These are phyloP conservation scores for Acrobasis suavella DNA, from an alignment of 2,888 invertebrate genomes.

Conservation along the genomic window DNA sequence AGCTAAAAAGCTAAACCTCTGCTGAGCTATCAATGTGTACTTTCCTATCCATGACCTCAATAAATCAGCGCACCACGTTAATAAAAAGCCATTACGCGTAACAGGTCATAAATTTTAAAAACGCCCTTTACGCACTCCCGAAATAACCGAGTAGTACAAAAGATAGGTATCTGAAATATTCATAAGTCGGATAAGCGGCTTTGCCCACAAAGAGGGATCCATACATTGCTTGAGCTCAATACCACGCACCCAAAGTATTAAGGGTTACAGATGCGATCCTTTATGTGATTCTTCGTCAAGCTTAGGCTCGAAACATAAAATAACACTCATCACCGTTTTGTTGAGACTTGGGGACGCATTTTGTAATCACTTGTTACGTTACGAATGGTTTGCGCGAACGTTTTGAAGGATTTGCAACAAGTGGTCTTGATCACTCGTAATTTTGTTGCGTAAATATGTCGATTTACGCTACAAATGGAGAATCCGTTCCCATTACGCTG, in stretches of 20 bases:
- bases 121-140: slow-evolving; percentile 6
- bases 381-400: no score
- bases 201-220: slow-evolving; percentile 24
- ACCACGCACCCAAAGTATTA: neutral
- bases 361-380: no score
- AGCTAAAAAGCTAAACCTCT: neutral
- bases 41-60: neutral
- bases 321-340: no score
- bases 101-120: slow-evolving; percentile 27
- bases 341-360: no score
- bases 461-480: no score
- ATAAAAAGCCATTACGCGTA: slow-evolving; percentile 5
- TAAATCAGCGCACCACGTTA: neutral
- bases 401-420: no score
- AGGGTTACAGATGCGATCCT: neutral
- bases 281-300: neutral
- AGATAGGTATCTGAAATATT: slow-evolving; percentile 52
- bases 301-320: neutral
- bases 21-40: neutral
- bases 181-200: slow-evolving; percentile 47
- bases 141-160: slow-evolving; percentile 26
- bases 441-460: no score
- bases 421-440: no score
- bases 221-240: slow-evolving; percentile 11
- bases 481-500: no score